A percentile compares a stretch with the other conserved stretches of the same genome.
Conservation (phyloP, 2,888 invertebrate genomes). For the Lasioglossum leucozonium region DNA sequence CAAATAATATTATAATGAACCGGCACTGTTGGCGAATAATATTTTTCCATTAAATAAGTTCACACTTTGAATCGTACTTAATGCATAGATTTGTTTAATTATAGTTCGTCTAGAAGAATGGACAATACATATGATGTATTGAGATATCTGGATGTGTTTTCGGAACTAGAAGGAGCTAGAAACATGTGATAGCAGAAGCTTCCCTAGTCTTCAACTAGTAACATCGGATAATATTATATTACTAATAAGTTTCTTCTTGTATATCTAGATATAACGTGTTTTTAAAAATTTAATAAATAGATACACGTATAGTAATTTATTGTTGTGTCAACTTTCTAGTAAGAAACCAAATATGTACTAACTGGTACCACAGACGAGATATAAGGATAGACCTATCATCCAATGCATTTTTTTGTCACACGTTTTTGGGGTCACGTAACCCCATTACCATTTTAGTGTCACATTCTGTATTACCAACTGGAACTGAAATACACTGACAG, state of each 20-base stretch:
- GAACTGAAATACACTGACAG: too few species aligned
- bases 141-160: background rate
- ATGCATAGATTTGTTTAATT: constrained; percentile 10
- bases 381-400: too few species aligned
- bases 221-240: constrained; percentile 4
- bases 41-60: background rate
- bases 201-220: constrained; percentile 27
- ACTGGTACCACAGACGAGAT: too few species aligned
- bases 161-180: background rate
- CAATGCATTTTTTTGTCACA: too few species aligned
- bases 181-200: background rate
- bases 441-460: too few species aligned
- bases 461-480: too few species aligned
- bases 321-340: background rate
- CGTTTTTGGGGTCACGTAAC: too few species aligned
- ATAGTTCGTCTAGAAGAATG: background rate
- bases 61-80: background rate
- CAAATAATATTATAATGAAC: background rate
- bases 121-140: constrained; percentile 4
- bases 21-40: background rate
- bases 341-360: too few species aligned
- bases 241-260: background rate
- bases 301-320: background rate
- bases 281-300: background rate
- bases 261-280: background rate